A percentile compares a stretch with the other conserved stretches of the same genome.
Evolutionary conservation across 1,140 invertebrate genomes (phyloP).

Genomic region (Cherax quadricarinatus): DNA sequence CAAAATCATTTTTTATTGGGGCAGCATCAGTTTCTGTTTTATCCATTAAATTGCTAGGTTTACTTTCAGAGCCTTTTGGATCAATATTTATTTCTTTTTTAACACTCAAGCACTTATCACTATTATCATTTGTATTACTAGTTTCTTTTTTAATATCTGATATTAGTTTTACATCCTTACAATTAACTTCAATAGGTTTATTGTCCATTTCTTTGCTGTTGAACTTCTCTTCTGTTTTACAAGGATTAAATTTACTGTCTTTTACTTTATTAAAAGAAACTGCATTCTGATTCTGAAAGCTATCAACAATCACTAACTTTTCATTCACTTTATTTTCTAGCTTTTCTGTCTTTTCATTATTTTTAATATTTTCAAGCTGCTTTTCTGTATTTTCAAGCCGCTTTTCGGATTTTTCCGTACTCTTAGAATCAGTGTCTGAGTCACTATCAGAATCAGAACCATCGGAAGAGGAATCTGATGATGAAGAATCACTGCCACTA

Average conservation of each 20-base stretch:
- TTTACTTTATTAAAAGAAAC: not conserved
- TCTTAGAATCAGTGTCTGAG: constrained; percentile 43
- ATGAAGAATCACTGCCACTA: constrained; percentile 32
- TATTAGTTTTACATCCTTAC: not conserved
- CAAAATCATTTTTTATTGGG: not conserved
- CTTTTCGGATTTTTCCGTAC: not conserved
- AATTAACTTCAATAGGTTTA: not conserved
- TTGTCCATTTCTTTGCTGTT: not conserved
- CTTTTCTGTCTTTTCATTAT: constrained; percentile 9
- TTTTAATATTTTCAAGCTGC: not conserved
- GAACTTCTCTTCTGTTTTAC: not conserved
- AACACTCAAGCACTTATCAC: not conserved
- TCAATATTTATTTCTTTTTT: not conserved
- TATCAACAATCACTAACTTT: not conserved
- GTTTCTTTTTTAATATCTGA: not conserved
- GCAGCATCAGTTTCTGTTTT: not conserved
- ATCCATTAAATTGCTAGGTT: not conserved
- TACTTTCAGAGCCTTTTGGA: not conserved
- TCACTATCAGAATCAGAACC: constrained; percentile 59
- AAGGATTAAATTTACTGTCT: not conserved
- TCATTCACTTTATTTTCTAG: constrained; percentile 3
- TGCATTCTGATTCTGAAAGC: not conserved
- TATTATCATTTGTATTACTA: not conserved
- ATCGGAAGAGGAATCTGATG: constrained; percentile 26
- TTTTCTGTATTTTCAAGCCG: not conserved